These are phyloP conservation scores for Deroplatys truncata DNA, from an alignment of 2,888 invertebrate species.

Conservation along the genomic window DNA sequence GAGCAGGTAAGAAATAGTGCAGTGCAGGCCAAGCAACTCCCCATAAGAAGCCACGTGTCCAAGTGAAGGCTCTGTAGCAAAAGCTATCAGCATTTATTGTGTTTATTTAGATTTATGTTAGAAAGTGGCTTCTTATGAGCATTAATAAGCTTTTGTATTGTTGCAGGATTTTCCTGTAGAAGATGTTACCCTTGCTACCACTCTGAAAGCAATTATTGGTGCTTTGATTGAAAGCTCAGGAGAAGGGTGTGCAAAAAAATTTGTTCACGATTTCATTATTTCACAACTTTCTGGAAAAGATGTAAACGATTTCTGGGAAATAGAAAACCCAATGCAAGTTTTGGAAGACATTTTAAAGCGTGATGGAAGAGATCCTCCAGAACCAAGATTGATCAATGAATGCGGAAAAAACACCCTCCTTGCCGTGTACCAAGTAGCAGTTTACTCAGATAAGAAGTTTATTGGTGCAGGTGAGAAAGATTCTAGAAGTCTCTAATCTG, in stretches of 20 bases:
- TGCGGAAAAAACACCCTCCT: constrained; percentile 75
- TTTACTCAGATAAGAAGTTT: constrained; percentile 77
- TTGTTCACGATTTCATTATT: constrained; percentile 80
- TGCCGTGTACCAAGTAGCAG: constrained; percentile 80
- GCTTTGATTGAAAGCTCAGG: constrained; percentile 67
- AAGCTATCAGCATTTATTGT: too few relatives aligned
- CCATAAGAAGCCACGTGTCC: too few relatives aligned
- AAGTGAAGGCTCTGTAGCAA: too few relatives aligned
- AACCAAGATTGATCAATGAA: constrained; percentile 78
- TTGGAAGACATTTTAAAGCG: constrained; percentile 60
- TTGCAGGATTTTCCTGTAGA: constrained; percentile 67
- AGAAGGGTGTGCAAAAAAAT: constrained; percentile 60
- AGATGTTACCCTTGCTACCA: constrained; percentile 60
- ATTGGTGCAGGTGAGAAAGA: constrained; percentile 69
- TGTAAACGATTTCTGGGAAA: constrained; percentile 77
- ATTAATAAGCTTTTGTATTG: constrained; percentile 23
- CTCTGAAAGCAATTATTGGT: constrained; percentile 78
- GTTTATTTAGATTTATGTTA: too few relatives aligned
- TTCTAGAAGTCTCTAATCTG: not conserved
- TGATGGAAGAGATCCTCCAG: constrained; percentile 56
- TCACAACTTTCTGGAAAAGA: constrained; percentile 81
- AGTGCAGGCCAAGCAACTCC: too few relatives aligned
- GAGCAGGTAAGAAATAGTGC: too few relatives aligned
- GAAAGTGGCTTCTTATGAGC: not conserved
- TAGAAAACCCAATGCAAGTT: constrained; percentile 72